A percentile compares a stretch with the other conserved stretches of the same genome.
These are phyloP conservation scores for Bruchidius siliquastri DNA, from an alignment of 2,888 invertebrate species.

Conservation along the genomic window DNA sequence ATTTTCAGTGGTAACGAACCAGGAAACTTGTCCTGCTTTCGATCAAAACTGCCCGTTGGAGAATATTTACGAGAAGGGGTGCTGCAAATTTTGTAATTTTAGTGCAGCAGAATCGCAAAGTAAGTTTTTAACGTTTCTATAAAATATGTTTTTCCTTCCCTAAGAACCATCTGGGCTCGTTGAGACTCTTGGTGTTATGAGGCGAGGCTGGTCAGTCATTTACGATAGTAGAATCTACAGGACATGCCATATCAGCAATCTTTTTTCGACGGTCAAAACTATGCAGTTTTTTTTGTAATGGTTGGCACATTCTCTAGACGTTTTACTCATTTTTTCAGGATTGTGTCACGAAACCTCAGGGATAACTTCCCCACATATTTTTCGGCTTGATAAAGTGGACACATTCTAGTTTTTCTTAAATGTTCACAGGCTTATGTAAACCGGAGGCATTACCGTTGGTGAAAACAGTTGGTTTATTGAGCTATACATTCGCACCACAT, in stretches of 20 bases:
- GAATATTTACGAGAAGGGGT: constrained; percentile 57
- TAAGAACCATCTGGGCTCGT: no score
- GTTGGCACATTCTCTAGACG: no score
- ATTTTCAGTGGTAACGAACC: constrained; percentile 41
- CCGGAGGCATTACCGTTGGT: constrained; percentile 52
- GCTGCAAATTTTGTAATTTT: constrained; percentile 63
- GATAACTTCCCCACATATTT: no score
- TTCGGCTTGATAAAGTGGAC: not conserved
- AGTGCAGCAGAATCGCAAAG: constrained; percentile 49
- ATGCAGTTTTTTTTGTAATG: no score
- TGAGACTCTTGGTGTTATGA: no score
- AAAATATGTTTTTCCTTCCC: no score
- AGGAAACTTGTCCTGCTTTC: constrained; percentile 59
- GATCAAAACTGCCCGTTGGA: constrained; percentile 53
- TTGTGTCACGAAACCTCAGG: no score
- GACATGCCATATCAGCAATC: no score
- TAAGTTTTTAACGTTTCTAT: constrained; percentile 30
- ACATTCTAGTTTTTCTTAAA: not conserved
- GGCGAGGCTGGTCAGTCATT: no score
- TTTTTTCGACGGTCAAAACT: no score
- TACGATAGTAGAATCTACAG: no score
- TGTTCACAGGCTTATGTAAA: constrained; percentile 52
- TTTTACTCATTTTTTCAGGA: no score
- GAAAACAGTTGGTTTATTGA: constrained; percentile 58
- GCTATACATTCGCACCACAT: constrained; percentile 46